Base-by-base conservation (phyloP, 2,888 invertebrate species). In the Agonum fuliginosum region DNA sequence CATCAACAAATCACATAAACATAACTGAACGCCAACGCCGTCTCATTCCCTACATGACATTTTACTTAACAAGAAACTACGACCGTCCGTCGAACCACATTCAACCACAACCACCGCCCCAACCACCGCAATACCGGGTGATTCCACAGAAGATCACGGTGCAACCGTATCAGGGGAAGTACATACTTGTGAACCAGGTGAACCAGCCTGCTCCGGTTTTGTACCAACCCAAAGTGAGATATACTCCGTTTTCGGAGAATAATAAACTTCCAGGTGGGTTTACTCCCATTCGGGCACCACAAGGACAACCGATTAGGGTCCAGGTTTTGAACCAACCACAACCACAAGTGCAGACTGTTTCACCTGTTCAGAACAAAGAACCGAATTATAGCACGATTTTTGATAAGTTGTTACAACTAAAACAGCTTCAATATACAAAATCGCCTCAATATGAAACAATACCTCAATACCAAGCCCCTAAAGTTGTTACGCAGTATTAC, bases 11-110 rank as follows among this genome's bases (percentile, higher is more conserved):
- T 10, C 14, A 51, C 17, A 46, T 80, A 27, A 88, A 88, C 3
- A 86, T 89, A 51, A 90, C 90, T 72, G 93, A 94, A 86, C 89
- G 95, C 69, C 93, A 93, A 83, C 91, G 95, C 82, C 89, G 95
- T 80, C 86, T 95, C 65, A 92, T 95, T 83, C 95, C 95, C 0
- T 95, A 95, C 85, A 93, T 94, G 91, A 94, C 94, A 34, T 95
- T 93, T 86, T 95, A 95, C 85, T 88, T 90, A 24, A 88, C 92
- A n/a, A 85, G 87, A 83, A 84, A 89, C 83, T 78, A 87, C 86
- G 71, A 87, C 85, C 79, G 87, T 85, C 79, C 86, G 82, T 78
- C 77, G 20, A 75, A 77, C 75, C 78, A 72, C 62, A 8, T 70
- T 54, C 70, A 48, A 74, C 70, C 48, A 62, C 71, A 78, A 46